Evolutionary conservation across 2,888 invertebrate genomes (phyloP), one percentile per base, ranked within the genome.

Genomic region (Pseudoips prasinana): DNA sequence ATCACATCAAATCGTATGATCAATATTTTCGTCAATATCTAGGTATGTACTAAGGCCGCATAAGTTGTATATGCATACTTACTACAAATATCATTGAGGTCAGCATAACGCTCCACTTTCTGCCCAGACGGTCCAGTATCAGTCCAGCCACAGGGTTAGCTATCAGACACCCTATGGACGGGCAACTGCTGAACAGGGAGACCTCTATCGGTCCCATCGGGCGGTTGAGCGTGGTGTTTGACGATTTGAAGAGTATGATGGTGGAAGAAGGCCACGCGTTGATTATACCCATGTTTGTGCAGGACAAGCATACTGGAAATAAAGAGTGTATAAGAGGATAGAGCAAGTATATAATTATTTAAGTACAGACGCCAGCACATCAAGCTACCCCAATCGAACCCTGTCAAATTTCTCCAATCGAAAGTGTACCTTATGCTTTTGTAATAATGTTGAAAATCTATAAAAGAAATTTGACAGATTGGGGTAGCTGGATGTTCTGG

Each of bases 191-290:
- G 10, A 80, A 59, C 0, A 82, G 48, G 0, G 79, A 63, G 7
- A 73, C 30, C 27, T 84, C 83, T 0, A 63, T 34, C 3, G 69
- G 62, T 0, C 48, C 45, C 81, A 83, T 82, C 0, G 79, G 72
- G 2, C 83, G 56, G 28, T 76, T 48, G 0, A 84, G 58, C 0
- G 79, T 72, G 1, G 82, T 82, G 47, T 72, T 74, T 0, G 46
- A 39, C 0, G 79, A 77, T 7, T 57, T 60, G 58, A 83, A 84
- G 11, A 80, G 68, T 0, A 51, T 49, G 1, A 78, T 44, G 0
- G 74, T 78, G 0, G 74, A 73, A 0, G 82, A 80, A 0, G 83
- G 83, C 80, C 81, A 83, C 0, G 77, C 63, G 37, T 63, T 72
- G 42, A 75, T 63, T 1, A 83, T 29, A 0, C 81, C 81, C 55